These are phyloP conservation scores for Molossus alvarezi DNA, from an alignment of 2,797 vertebrate genomes.

Conservation along the genomic window DNA sequence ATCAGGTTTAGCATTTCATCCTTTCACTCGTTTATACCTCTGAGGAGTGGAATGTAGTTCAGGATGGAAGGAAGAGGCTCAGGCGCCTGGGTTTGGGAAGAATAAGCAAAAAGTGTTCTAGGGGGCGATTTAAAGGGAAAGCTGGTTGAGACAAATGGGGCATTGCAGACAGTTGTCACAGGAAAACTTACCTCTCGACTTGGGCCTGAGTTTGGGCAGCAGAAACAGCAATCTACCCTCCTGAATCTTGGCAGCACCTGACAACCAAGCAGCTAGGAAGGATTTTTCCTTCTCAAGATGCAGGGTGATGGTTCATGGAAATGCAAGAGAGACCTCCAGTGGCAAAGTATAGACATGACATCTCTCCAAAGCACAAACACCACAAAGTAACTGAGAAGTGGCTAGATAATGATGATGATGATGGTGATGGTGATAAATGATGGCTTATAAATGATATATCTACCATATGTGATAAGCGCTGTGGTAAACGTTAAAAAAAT, in stretches of 20 bases:
- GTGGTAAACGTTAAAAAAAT: not conserved
- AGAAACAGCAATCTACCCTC: not conserved
- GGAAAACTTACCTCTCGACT: not conserved
- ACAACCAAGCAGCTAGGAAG: not conserved
- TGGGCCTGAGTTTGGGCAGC: not conserved
- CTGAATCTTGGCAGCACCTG: not conserved
- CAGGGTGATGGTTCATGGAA: not conserved
- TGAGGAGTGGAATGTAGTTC: not conserved
- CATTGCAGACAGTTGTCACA: not conserved
- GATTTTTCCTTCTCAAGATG: not conserved
- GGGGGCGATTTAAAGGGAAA: not conserved
- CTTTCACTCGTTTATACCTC: not conserved
- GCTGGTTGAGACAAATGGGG: not conserved
- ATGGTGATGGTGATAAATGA: not conserved
- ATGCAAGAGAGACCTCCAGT: slow-evolving; percentile 6
- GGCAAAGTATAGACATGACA: not conserved
- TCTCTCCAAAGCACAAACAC: not conserved
- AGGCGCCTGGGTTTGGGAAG: not conserved
- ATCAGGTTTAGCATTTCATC: not conserved
- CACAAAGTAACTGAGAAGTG: not conserved
- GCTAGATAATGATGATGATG: not conserved
- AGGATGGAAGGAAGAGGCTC: not conserved
- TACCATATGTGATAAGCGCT: not conserved
- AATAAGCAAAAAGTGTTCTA: not conserved
- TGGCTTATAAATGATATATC: not conserved